A percentile compares a stretch with the other conserved stretches of the same genome.
phyloP scores from a whole-genome alignment of 2,888 invertebrate genomes.

The Zele albiditarsus region DNA sequence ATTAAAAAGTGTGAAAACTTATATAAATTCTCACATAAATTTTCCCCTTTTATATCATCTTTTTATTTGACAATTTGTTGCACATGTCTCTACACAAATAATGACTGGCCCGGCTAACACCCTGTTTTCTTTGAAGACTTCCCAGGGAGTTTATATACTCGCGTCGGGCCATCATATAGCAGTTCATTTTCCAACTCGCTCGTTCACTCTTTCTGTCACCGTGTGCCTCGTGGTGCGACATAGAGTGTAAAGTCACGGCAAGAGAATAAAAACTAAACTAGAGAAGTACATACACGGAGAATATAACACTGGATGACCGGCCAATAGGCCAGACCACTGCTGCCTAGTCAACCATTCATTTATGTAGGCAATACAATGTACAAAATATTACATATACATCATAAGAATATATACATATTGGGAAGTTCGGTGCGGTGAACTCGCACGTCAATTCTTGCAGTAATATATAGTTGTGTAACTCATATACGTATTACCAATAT shows the following conservation, averaged over 20 bases:
- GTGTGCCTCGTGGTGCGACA: background rate
- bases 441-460: slow-evolving; percentile 10
- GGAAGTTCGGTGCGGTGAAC: slow-evolving; percentile 15
- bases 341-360: too few relatives aligned
- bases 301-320: too few relatives aligned
- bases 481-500: background rate
- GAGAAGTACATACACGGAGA: too few relatives aligned
- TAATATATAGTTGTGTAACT: slow-evolving; percentile 11
- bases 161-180: background rate
- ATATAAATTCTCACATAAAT: slow-evolving; percentile 19
- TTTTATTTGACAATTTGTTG: slow-evolving; percentile 57
- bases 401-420: background rate
- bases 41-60: slow-evolving; percentile 17
- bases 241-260: background rate
- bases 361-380: background rate
- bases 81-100: slow-evolving; percentile 10
- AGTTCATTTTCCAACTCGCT: background rate
- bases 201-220: background rate
- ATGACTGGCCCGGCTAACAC: background rate
- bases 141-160: background rate
- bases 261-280: too few relatives aligned
- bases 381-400: too few relatives aligned
- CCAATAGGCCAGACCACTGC: too few relatives aligned
- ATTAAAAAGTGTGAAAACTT: slow-evolving; percentile 3
- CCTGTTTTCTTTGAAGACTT: background rate